Percentiles rank a stretch among this genome's conserved stretches.
phyloP scores from a whole-genome alignment of 2,113 vertebrate species.

The Heptranchias perlo region DNA sequence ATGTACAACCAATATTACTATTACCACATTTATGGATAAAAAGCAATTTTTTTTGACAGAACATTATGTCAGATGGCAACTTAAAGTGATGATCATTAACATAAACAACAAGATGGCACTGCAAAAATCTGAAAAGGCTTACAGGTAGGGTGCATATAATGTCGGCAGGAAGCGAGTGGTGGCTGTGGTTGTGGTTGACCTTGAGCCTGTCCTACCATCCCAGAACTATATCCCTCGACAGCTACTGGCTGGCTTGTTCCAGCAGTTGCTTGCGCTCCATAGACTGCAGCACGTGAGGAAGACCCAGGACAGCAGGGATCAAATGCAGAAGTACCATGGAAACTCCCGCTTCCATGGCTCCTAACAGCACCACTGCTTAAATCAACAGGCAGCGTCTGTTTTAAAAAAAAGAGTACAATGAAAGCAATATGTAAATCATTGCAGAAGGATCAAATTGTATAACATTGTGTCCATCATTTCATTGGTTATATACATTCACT shows the following conservation, averaged over 20 bases:
- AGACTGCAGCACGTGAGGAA: constrained; percentile 76
- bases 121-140: constrained; percentile 52
- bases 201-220: constrained; percentile 73
- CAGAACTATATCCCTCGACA: constrained; percentile 75
- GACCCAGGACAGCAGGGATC: constrained; percentile 94
- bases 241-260: constrained; percentile 76
- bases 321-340: constrained; percentile 87
- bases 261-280: constrained; percentile 73
- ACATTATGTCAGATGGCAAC: neutral
- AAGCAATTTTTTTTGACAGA: neutral
- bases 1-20: neutral
- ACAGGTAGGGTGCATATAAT: constrained; percentile 91
- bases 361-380: constrained; percentile 84
- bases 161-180: constrained; percentile 84
- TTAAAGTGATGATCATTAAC: neutral
- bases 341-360: constrained; percentile 69
- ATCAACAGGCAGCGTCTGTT: constrained; percentile 94
- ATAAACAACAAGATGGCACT: neutral
- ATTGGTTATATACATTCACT: neutral
- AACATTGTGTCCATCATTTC: neutral
- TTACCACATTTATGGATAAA: neutral
- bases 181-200: constrained; percentile 68
- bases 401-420: constrained; percentile 39
- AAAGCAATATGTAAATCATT: constrained; percentile 40
- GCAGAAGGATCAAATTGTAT: neutral